These are phyloP conservation scores for Stigmatopora nigra DNA, from an alignment of 2,113 vertebrate species.

Conservation along the genomic window DNA sequence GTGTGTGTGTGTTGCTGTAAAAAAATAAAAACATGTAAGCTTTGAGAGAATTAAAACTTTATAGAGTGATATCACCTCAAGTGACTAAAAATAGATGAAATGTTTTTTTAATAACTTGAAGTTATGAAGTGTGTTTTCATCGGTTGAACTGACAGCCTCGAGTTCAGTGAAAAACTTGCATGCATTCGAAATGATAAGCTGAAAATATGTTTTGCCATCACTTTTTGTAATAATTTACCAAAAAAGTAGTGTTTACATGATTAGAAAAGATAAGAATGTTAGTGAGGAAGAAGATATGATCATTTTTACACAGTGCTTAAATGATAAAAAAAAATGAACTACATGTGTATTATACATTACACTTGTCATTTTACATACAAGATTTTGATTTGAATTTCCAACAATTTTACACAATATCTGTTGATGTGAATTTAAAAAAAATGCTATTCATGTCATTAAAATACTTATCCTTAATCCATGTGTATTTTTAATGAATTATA, in stretches of 20 bases:
- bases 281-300: not conserved
- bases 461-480: not conserved
- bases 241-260: not conserved
- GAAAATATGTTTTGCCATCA: not conserved
- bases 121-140: not conserved
- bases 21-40: conserved; percentile 7
- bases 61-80: conserved; percentile 15
- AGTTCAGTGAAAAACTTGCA: not conserved
- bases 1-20: conserved; percentile 13
- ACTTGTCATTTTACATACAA: too few relatives aligned
- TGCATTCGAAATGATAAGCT: conserved; percentile 2
- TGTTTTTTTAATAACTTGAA: not conserved
- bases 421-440: not conserved
- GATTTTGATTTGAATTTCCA: not conserved
- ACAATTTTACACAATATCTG: conserved; percentile 2
- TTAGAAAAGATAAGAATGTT: not conserved
- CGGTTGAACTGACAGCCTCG: not conserved
- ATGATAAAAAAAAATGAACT: not conserved
- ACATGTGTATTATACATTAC: not conserved
- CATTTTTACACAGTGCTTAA: not conserved
- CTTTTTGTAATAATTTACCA: not conserved
- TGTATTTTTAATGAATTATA: not conserved
- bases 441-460: not conserved
- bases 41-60: conserved; percentile 43
- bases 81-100: not conserved